A percentile compares a stretch with the other conserved stretches of the same genome.
These are phyloP conservation scores for Lithobates pipiens DNA, from an alignment of 2,797 vertebrate genomes.

Conservation along the genomic window DNA sequence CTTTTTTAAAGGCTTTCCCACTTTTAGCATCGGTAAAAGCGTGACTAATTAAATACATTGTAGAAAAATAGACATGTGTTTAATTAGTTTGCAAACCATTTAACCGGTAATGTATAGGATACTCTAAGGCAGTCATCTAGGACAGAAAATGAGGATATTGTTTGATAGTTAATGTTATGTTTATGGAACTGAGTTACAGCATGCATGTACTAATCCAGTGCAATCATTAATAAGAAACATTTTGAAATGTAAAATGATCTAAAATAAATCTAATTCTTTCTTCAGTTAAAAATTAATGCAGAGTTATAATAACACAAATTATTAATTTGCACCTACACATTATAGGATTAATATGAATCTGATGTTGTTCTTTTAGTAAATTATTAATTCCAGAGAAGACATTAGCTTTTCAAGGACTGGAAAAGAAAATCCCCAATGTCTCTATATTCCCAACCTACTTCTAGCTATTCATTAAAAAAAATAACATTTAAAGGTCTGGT, in stretches of 20 bases:
- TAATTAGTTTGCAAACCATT: slow-evolving; percentile 2
- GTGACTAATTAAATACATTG: slow-evolving; percentile 19
- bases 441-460: neutral
- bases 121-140: slow-evolving; percentile 14
- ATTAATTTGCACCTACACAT: slow-evolving; percentile 12
- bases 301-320: slow-evolving; percentile 14
- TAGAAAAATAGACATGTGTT: neutral
- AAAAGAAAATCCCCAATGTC: neutral
- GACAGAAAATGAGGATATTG: slow-evolving; percentile 41
- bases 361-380: neutral
- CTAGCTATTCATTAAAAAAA: neutral
- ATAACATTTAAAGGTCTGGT: too few species aligned
- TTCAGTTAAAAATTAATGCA: slow-evolving; percentile 17
- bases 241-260: slow-evolving; percentile 19
- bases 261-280: slow-evolving; percentile 14
- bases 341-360: neutral
- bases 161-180: slow-evolving; percentile 36
- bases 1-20: neutral
- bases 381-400: neutral
- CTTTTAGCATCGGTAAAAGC: neutral
- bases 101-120: neutral
- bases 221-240: slow-evolving; percentile 39
- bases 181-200: slow-evolving; percentile 41
- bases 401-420: neutral
- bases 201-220: slow-evolving; percentile 11